Base-by-base conservation (phyloP, 1,140 invertebrate genomes). In the Holotrichia oblita region DNA sequence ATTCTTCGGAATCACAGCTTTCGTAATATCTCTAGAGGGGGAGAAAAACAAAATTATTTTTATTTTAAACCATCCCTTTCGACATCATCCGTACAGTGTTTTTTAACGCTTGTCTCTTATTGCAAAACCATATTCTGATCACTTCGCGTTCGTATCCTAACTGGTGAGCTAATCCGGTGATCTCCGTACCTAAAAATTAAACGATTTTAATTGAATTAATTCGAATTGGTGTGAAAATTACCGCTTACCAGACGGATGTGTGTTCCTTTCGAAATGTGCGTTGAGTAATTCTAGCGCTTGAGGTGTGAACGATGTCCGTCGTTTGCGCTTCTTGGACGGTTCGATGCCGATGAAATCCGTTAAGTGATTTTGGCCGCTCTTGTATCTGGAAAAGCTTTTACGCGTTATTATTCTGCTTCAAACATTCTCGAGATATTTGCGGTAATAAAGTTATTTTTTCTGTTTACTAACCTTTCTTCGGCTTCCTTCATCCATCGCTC, bases 101-200 rank as follows among this genome's bases (percentile, higher is more conserved):
- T 87, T 99, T 99, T 48, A 98, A 88, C 0, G 97, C 97, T 88
- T 99, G 98, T 80, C 98, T 91, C 88, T 99, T 99, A 88, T 99
- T 99, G 88, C 98, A 99, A 88, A 99, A 99, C 98, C 98, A 99
- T 88, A 99, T 99, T 87, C 98, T 90, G 84, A 99, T 98, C 17
- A 99, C 98, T 91, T 99, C 98, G 77, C 97, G 90, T 85, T 99
- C 97, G 88, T 99, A 99, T 78, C 97, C 97, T 40, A 99, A 89
- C 86, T 98, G 95, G 84, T 98, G 95, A 27, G 97, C 96, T 76
- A 99, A 88, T 22, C 95, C 95, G 27, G 97, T 99, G 87, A 99
- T 99, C 90, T 99, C 97, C 77, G 96, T 97, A 82, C 97, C 97
- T 97, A 88, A 22, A 17, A 22, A 41, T 40, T 40, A 4, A 74